Conservation (phyloP, 2,113 vertebrate species). For the Amphilophus citrinellus region DNA sequence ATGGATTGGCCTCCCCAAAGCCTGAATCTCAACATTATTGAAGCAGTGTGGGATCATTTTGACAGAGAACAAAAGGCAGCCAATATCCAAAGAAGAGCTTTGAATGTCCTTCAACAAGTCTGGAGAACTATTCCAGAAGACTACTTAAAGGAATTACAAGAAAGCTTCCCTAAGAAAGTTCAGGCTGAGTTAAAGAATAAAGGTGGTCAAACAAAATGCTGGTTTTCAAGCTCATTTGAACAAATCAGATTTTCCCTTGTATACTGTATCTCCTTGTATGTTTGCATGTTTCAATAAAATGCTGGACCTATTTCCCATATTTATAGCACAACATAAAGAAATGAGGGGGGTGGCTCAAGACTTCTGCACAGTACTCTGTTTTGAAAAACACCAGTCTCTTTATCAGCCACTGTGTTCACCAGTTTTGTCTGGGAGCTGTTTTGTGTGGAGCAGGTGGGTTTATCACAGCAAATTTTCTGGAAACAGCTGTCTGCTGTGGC, state of each 20-base stretch:
- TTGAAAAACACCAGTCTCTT: not conserved
- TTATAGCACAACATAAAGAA: not conserved
- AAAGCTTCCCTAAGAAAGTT: not conserved
- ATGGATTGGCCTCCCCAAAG: not conserved
- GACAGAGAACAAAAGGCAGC: not conserved
- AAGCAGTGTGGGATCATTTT: not conserved
- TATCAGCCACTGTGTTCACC: not conserved
- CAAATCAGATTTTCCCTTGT: not conserved
- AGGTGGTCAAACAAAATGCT: not conserved
- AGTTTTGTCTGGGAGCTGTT: not conserved
- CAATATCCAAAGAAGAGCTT: not conserved
- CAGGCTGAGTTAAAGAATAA: not conserved
- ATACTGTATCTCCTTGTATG: not conserved
- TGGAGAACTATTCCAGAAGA: not conserved
- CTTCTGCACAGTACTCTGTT: not conserved
- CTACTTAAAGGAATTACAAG: not conserved
- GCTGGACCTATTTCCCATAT: not conserved
- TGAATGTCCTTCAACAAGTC: not conserved
- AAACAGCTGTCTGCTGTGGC: slow-evolving; percentile 12
- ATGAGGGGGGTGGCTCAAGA: not conserved
- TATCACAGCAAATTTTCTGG: slow-evolving; percentile 15
- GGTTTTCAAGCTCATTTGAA: not conserved
- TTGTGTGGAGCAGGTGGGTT: not conserved
- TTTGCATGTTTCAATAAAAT: not conserved
- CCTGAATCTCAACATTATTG: not conserved